Evolutionary conservation across 2,888 invertebrate genomes (phyloP).

Genomic region (Malthinus seriepunctatus): DNA sequence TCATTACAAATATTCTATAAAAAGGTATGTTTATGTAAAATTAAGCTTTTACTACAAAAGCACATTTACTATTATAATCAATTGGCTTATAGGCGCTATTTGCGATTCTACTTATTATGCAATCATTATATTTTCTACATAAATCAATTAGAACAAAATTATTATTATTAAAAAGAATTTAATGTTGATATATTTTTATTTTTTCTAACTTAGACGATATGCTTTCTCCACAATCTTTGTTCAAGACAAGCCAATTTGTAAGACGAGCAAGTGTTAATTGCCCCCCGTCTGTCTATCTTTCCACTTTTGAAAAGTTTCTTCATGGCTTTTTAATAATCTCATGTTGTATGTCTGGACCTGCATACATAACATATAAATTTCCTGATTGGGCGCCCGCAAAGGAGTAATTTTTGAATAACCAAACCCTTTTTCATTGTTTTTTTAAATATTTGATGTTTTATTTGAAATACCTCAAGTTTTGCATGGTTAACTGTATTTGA

Average conservation of each 20-base stretch:
- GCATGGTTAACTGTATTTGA: not conserved
- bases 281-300: constrained; percentile 3
- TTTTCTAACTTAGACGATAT: not conserved
- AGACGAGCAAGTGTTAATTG: not conserved
- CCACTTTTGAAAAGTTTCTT: not conserved
- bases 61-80: too few species aligned
- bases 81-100: too few species aligned
- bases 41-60: too few species aligned
- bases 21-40: too few species aligned
- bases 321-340: constrained; percentile 2
- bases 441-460: not conserved
- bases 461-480: not conserved
- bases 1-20: too few species aligned
- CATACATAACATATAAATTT: constrained; percentile 1
- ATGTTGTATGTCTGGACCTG: not conserved
- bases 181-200: not conserved
- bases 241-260: constrained; percentile 3
- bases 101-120: too few species aligned
- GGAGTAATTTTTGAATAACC: not conserved
- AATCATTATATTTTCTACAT: too few species aligned
- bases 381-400: not conserved
- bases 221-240: not conserved
- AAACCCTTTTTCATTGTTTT: not conserved
- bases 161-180: too few species aligned
- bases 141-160: too few species aligned